Base-by-base conservation (phyloP, 2,888 invertebrate species). In the Parelbella ahira region DNA sequence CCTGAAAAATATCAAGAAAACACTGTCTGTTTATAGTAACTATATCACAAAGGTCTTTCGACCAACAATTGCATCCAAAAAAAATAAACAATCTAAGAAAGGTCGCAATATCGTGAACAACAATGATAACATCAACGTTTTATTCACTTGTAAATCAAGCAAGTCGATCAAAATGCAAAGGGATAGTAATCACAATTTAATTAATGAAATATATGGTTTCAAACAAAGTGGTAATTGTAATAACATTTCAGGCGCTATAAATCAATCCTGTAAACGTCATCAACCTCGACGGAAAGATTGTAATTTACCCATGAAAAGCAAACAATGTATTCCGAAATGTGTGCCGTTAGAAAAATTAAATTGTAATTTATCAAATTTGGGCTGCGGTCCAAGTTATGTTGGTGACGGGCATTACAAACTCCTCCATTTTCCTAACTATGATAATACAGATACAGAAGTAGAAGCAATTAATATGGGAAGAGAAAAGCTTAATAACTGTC, bases 101-200 rank as follows among this genome's bases (percentile, higher is more conserved):
- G n/a, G n/a, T n/a, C n/a, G n/a, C n/a, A n/a, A n/a, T n/a, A n/a
- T n/a, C n/a, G n/a, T n/a, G n/a, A 32, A 33, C 15, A 15, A 4
- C 4, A 15, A 4, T 7, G 13, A 41, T 3, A 41, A 51, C 8
- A 32, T 53, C 11, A 41, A 54, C 34, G 45, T 55, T 12, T 39
- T 59, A 19, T 58, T 46, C 45, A 38, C 32, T 12, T 47, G 49
- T 7, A 29, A 51, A 45, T 38, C 49, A 30, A 27, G 48, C 1
- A 49, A 38, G 7, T 13, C 19, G 9, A 27, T 24, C 15, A 32
- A 33, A 11, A 44, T 23, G 21, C 12, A 11, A 4, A 44, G 36
- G 20, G 42, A 39, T 9, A 20, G 6, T 28, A 29, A 38, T 15
- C 10, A 11, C 10, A 3, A n/a, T 20, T 21, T 42, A 34, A 23